A percentile compares a stretch with the other conserved stretches of the same genome.
These are phyloP conservation scores for Herpailurus yagouaroundi DNA, from an alignment of 2,113 vertebrate genomes.

Conservation along the genomic window DNA sequence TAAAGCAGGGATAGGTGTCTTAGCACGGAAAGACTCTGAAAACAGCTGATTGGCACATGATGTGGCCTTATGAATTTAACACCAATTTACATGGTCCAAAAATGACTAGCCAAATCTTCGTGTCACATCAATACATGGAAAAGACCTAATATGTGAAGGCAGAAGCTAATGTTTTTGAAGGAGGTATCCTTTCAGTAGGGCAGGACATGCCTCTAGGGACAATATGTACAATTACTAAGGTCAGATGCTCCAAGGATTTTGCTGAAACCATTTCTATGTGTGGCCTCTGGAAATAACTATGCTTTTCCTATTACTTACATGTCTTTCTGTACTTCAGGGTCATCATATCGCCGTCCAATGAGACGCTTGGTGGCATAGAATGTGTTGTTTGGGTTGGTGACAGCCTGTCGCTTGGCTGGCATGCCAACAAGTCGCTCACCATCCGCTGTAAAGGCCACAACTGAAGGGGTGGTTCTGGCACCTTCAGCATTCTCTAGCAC, in stretches of 20 bases:
- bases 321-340: conserved; percentile 97
- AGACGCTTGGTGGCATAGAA: conserved; percentile 98
- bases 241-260: not conserved
- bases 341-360: conserved; percentile 96
- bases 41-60: not conserved
- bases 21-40: not conserved
- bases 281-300: not conserved
- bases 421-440: conserved; percentile 97
- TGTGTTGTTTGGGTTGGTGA: conserved; percentile 98
- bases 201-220: not conserved
- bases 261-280: not conserved
- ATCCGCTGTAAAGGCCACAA: conserved; percentile 94
- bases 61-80: not conserved
- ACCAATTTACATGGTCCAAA: not conserved
- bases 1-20: not conserved
- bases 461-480: conserved; percentile 96
- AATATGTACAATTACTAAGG: not conserved
- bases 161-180: not conserved
- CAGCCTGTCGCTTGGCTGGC: conserved; percentile 97
- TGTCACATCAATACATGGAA: not conserved
- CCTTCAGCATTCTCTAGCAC: conserved; percentile 98
- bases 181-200: not conserved
- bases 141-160: not conserved
- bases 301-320: conserved; percentile 87
- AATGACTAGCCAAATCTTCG: not conserved